These are phyloP conservation scores for Rhopalosiphum padi DNA, from an alignment of 1,140 invertebrate genomes.

Conservation along the genomic window DNA sequence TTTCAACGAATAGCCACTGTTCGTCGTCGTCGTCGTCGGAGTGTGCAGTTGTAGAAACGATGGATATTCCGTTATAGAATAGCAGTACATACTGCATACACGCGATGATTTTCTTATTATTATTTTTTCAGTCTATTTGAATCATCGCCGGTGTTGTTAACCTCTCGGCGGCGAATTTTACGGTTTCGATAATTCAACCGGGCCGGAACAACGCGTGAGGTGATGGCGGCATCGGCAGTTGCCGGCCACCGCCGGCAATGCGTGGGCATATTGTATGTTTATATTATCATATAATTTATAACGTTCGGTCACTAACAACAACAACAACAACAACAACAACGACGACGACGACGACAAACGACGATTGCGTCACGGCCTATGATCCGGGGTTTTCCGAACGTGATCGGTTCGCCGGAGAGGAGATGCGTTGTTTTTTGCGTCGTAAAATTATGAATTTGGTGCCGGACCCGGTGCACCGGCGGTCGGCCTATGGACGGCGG, in stretches of 20 bases:
- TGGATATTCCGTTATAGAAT: not conserved
- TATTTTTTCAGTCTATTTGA: not conserved
- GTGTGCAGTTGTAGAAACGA: not conserved
- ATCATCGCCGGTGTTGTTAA: constrained; percentile 29
- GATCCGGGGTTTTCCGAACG: not conserved
- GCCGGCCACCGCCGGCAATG: not conserved
- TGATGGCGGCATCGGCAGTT: not conserved
- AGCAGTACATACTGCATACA: not conserved
- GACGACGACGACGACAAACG: not conserved
- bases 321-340: not conserved
- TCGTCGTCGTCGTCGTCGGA: not conserved
- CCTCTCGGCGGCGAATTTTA: constrained; percentile 51
- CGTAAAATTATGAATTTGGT: constrained; percentile 27
- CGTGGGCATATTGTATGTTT: not conserved
- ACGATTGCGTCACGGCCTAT: not conserved
- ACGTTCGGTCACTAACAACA: not conserved
- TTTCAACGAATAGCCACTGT: not conserved
- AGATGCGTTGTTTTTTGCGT: constrained; percentile 42
- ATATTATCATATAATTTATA: not conserved
- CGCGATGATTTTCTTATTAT: not conserved
- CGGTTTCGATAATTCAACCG: constrained; percentile 48
- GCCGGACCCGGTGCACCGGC: not conserved
- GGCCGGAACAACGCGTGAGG: constrained; percentile 34
- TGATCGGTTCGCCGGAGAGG: not conserved
- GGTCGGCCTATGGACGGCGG: not conserved